phyloP scores from a whole-genome alignment of 2,888 invertebrate genomes.

The Brachylomia viminalis region DNA sequence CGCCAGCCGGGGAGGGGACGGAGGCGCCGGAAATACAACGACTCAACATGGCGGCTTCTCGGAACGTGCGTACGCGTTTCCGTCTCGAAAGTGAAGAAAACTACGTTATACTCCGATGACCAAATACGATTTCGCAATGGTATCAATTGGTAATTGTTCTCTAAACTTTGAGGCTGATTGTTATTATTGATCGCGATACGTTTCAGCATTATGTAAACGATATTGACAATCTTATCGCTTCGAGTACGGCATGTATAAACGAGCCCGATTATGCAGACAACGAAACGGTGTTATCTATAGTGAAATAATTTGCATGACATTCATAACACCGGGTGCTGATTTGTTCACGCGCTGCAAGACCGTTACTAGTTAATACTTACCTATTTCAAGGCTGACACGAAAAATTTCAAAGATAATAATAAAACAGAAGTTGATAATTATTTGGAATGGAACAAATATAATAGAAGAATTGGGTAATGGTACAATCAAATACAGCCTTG shows the following conservation, averaged over 20 bases:
- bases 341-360: constrained; percentile 37
- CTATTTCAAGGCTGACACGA: constrained; percentile 34
- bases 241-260: constrained; percentile 44
- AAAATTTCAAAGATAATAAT: constrained; percentile 31
- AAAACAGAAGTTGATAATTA: constrained; percentile 34
- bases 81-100: constrained; percentile 73
- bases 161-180: constrained; percentile 37
- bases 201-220: constrained; percentile 52
- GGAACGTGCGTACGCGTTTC: constrained; percentile 77
- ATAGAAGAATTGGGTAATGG: constrained; percentile 16
- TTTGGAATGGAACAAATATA: constrained; percentile 5
- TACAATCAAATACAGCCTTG: constrained; percentile 2
- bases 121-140: constrained; percentile 57
- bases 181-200: constrained; percentile 38
- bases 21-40: constrained; percentile 83
- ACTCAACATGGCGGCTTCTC: constrained; percentile 81
- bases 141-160: constrained; percentile 34
- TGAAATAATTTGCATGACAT: constrained; percentile 64
- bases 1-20: constrained; percentile 72
- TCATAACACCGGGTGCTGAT: constrained; percentile 50
- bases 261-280: constrained; percentile 52
- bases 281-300: constrained; percentile 59
- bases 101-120: constrained; percentile 61
- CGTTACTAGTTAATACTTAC: constrained; percentile 39
- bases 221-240: constrained; percentile 62